Conservation (phyloP, 2,113 vertebrate genomes). For the Austrofundulus limnaeus region DNA sequence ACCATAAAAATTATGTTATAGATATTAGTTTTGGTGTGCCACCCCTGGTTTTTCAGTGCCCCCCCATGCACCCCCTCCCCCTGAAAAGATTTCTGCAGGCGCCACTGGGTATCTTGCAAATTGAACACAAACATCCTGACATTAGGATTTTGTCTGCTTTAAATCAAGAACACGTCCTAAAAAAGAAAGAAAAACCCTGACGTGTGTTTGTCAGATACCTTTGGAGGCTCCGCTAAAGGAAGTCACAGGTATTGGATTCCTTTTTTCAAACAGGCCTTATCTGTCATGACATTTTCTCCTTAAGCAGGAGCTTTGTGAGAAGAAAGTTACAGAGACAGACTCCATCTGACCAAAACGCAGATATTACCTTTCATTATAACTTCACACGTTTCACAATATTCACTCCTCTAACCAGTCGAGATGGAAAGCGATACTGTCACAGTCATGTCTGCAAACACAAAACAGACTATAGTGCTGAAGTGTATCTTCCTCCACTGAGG, state of each 20-base stretch:
- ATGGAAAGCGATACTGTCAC: conserved; percentile 33
- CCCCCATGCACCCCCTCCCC: too few species aligned
- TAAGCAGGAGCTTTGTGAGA: conserved; percentile 43
- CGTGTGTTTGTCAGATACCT: conserved; percentile 37
- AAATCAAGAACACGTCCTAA: conserved; percentile 53
- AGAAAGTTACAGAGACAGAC: conserved; percentile 28
- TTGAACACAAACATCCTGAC: conserved; percentile 29
- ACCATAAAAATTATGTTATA: too few species aligned
- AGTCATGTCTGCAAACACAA: conserved; percentile 38
- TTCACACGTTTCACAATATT: conserved; percentile 20
- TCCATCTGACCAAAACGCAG: conserved; percentile 20
- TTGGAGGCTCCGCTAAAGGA: conserved; percentile 30
- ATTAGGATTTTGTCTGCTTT: conserved; percentile 35
- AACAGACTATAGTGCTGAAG: conserved; percentile 33
- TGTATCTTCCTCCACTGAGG: conserved; percentile 35
- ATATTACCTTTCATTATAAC: conserved; percentile 27
- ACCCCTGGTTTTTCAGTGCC: too few species aligned
- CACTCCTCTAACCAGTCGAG: conserved; percentile 36
- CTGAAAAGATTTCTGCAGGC: too few species aligned
- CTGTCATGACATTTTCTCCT: conserved; percentile 33
- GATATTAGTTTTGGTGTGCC: too few species aligned
- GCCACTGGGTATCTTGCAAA: neutral
- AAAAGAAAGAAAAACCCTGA: conserved; percentile 11
- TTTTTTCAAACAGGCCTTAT: conserved; percentile 50
- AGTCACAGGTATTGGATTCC: conserved; percentile 37